Base-by-base conservation (phyloP, 2,888 invertebrate species). In the Pherbina coryleti region DNA sequence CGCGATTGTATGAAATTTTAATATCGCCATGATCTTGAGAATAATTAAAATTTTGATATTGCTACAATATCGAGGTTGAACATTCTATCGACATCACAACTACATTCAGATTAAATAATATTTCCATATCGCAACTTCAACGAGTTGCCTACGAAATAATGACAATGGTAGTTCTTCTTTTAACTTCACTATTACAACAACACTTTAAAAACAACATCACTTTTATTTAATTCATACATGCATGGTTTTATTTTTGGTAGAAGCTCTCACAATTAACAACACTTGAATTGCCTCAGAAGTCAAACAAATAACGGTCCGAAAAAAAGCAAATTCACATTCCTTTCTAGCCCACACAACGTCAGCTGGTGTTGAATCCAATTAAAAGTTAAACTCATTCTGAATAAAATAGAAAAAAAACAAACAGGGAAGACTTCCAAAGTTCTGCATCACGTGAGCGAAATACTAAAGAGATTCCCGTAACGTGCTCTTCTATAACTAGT, bases 301-400 rank as follows among this genome's bases (percentile, higher is more conserved):
- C 22, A 49, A 51, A 9, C 37, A 44, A 67, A n/a, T 22, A 22
- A 44, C 22, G 17, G 19, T 17, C 14, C n/a, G n/a, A 17, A 7
- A 34, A 17, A 31, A 66, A 64, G 5, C 5, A 60, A 28, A 64
- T 31, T 64, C 25, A 28, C 44, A 19, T 37, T 37, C n/a, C 5
- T 22, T 37, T 37, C 3, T 71, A 74, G 11, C 17, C 31, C 49
- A 17, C 75, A 37, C 8, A 66, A 34, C 66, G 55, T 9, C 64
- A n/a, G 53, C 55, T 75, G 66, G 75, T 62, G 64, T 75, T 66
- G 34, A 66, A 75, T 75, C 75, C 75, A 75, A 75, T 75, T 66
- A 75, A 66, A 75, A 75, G 75, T 66, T 75, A 53, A 72, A 75
- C 44, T 74, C 31, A 44, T 73, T 31, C 73, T 62, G 73, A 44